Evolutionary conservation across 2,113 vertebrate genomes (phyloP).

Genomic region (Drymodes brunneopygia): DNA sequence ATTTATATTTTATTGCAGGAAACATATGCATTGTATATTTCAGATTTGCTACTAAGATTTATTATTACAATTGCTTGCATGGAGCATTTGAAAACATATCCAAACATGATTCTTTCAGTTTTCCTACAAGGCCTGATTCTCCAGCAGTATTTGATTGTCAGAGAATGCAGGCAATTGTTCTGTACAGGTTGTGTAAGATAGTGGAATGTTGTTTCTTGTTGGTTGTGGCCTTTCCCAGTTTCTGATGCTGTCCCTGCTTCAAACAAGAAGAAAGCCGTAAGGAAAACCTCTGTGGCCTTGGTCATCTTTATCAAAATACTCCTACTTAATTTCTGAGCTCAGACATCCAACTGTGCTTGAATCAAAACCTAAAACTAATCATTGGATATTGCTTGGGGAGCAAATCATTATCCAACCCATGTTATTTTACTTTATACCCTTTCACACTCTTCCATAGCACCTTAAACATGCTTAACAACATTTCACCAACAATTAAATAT

Average conservation of each 20-base stretch:
- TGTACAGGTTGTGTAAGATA: neutral
- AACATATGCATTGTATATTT: neutral
- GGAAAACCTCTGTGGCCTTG: neutral
- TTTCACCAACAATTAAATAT: neutral
- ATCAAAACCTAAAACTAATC: neutral
- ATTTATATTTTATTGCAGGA: neutral
- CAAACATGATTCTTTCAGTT: neutral
- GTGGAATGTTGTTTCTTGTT: neutral
- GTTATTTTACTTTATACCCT: neutral
- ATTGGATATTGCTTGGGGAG: neutral
- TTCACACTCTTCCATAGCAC: neutral
- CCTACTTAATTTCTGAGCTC: neutral
- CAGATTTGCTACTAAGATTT: neutral
- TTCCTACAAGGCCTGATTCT: neutral
- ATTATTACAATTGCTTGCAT: neutral
- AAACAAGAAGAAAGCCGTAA: neutral
- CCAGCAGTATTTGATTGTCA: neutral
- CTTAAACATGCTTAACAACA: neutral
- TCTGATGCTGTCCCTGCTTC: neutral
- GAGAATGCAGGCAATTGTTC: neutral
- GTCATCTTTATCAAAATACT: neutral
- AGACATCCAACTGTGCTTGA: neutral
- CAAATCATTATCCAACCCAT: neutral
- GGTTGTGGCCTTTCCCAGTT: neutral
- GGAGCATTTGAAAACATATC: neutral